A percentile compares a stretch with the other conserved stretches of the same genome.
These are phyloP conservation scores for Malacoraja senta DNA, from an alignment of 2,797 vertebrate genomes.

Conservation along the genomic window DNA sequence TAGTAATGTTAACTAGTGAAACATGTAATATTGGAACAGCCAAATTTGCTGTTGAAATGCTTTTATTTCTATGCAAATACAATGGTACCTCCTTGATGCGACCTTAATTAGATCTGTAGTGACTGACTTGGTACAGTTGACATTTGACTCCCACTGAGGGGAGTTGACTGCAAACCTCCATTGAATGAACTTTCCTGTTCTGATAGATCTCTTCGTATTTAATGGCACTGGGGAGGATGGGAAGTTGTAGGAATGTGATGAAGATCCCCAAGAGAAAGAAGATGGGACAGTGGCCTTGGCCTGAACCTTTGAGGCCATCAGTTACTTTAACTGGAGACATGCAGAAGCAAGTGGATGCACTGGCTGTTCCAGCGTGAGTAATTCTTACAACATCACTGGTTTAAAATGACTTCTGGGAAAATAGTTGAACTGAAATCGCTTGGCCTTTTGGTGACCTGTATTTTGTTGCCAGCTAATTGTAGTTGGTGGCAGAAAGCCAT, in stretches of 20 bases:
- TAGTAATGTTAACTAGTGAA: neutral
- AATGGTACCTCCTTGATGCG: neutral
- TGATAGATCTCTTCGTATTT: conserved; percentile 79
- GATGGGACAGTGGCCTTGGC: conserved; percentile 53
- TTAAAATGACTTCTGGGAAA: conserved; percentile 53
- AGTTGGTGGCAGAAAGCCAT: conserved; percentile 48
- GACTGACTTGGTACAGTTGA: neutral
- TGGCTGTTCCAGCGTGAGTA: conserved; percentile 70
- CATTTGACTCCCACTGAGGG: conserved; percentile 10
- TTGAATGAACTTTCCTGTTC: conserved; percentile 44
- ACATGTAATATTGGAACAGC: neutral
- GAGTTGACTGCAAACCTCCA: neutral
- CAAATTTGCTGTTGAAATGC: neutral
- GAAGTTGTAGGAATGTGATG: conserved; percentile 47
- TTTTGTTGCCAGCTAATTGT: conserved; percentile 51
- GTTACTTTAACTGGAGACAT: conserved; percentile 61
- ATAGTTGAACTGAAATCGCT: conserved; percentile 53
- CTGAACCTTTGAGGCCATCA: conserved; percentile 57
- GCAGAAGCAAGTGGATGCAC: conserved; percentile 57
- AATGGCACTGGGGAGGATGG: conserved; percentile 64
- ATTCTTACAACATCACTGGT: conserved; percentile 52
- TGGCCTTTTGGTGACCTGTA: conserved; percentile 55
- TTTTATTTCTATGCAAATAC: neutral
- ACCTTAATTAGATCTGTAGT: conserved; percentile 33
- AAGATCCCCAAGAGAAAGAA: conserved; percentile 45